Percentiles rank a stretch among this genome's conserved stretches.
Conservation (phyloP, 2,888 invertebrate species). For the Drosophila paucipuncta region DNA sequence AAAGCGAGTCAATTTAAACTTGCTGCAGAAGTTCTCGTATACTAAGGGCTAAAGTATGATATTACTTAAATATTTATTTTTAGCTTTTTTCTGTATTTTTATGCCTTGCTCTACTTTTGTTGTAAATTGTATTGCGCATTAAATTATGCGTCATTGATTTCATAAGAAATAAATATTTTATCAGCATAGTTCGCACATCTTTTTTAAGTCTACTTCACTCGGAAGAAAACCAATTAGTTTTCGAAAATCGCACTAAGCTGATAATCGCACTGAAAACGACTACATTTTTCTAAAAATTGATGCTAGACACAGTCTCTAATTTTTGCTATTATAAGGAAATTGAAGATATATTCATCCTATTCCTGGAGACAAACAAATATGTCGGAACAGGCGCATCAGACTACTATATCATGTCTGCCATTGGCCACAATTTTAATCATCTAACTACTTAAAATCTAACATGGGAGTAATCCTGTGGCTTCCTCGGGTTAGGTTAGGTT, state of each 20-base stretch:
- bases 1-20: neutral
- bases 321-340: neutral
- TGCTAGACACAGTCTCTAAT: accelerated
- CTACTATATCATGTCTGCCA: too few relatives aligned
- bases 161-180: neutral
- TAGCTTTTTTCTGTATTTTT: neutral
- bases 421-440: too few relatives aligned
- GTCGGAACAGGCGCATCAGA: too few relatives aligned
- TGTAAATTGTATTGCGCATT: neutral
- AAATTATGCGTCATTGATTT: neutral
- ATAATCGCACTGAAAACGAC: neutral
- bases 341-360: neutral
- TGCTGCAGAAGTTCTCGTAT: neutral
- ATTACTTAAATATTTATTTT: neutral
- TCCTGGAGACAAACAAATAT: too few relatives aligned
- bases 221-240: neutral
- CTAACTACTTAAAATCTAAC: too few relatives aligned
- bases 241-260: neutral
- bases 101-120: neutral
- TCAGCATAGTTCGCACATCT: neutral
- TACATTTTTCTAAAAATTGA: neutral
- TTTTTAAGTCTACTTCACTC: neutral
- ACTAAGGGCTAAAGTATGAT: neutral
- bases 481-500: too few relatives aligned
- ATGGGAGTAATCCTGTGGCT: too few relatives aligned